Percentiles rank a stretch among this genome's conserved stretches.
These are phyloP conservation scores for Selenia dentaria DNA, from an alignment of 2,888 invertebrate species.

Conservation along the genomic window DNA sequence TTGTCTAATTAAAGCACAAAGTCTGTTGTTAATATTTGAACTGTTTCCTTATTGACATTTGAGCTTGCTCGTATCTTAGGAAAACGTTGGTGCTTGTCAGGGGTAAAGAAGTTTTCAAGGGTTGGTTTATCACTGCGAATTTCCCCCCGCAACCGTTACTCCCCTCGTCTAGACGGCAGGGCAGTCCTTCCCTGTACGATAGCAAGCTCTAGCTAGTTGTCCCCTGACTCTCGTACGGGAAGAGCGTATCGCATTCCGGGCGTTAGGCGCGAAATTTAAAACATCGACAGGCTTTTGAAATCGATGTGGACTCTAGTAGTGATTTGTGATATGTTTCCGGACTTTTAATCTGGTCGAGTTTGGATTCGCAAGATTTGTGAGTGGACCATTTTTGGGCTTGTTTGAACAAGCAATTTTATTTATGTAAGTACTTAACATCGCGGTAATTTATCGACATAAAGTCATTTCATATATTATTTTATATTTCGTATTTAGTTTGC, in stretches of 20 bases:
- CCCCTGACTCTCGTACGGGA: conserved; percentile 46
- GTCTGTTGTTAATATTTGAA: conserved; percentile 57
- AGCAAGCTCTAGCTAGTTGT: conserved; percentile 52
- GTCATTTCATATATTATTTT: no score
- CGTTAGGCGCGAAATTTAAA: conserved; percentile 69
- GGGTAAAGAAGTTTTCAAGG: conserved; percentile 12
- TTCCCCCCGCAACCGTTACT: conserved; percentile 38
- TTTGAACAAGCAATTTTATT: no score
- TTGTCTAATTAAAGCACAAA: conserved; percentile 55
- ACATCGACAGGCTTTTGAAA: conserved; percentile 33
- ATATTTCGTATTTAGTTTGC: no score
- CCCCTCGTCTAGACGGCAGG: conserved; percentile 68
- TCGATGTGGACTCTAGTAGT: conserved; percentile 34
- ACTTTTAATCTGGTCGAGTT: conserved; percentile 1
- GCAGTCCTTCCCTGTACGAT: conserved; percentile 26
- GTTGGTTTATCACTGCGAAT: conserved; percentile 49
- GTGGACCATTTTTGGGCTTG: background rate
- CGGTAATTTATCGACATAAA: no score
- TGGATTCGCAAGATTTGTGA: conserved; percentile 8
- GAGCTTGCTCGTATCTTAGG: conserved; percentile 60
- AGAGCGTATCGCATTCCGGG: conserved; percentile 44
- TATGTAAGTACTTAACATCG: no score
- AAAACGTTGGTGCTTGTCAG: conserved; percentile 61
- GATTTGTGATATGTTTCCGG: conserved; percentile 30
- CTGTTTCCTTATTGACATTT: conserved; percentile 65